Evolutionary conservation across 2,113 vertebrate genomes (phyloP).

Genomic region (Gadus chalcogrammus): DNA sequence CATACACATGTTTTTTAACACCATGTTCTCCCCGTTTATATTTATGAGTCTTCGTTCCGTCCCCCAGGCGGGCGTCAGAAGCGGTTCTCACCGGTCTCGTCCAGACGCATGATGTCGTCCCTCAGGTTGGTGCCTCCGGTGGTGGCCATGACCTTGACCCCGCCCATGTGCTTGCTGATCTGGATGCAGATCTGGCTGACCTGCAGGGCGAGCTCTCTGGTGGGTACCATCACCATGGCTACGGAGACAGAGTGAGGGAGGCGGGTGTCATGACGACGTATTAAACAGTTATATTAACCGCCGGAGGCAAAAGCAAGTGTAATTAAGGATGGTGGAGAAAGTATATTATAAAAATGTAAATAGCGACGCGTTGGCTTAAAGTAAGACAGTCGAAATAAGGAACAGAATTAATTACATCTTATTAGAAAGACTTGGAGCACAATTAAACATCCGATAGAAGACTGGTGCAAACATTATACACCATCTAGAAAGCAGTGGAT

Average conservation of each 20-base stretch:
- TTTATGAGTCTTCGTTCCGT: no score
- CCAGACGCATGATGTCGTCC: slow-evolving; percentile 79
- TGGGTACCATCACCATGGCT: slow-evolving; percentile 78
- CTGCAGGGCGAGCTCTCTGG: slow-evolving; percentile 77
- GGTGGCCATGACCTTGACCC: slow-evolving; percentile 78
- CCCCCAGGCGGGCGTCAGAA: no score
- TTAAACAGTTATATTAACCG: not conserved
- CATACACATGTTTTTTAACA: no score
- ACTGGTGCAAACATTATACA: no score
- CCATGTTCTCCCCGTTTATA: no score
- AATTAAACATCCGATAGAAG: no score
- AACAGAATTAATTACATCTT: no score
- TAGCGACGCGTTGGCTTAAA: no score
- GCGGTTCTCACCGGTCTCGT: slow-evolving; percentile 66
- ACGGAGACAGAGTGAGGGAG: not conserved
- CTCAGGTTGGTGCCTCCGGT: slow-evolving; percentile 78
- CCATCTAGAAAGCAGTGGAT: no score
- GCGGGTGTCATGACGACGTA: not conserved
- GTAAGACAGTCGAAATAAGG: no score
- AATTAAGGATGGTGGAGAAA: not conserved
- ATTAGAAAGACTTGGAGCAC: no score
- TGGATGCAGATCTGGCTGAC: slow-evolving; percentile 79
- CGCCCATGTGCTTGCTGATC: slow-evolving; percentile 77
- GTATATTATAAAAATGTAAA: no score
- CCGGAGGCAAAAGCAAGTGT: not conserved